Conservation (phyloP, 2,888 invertebrate genomes). For the Leptinotarsa haldemani region DNA sequence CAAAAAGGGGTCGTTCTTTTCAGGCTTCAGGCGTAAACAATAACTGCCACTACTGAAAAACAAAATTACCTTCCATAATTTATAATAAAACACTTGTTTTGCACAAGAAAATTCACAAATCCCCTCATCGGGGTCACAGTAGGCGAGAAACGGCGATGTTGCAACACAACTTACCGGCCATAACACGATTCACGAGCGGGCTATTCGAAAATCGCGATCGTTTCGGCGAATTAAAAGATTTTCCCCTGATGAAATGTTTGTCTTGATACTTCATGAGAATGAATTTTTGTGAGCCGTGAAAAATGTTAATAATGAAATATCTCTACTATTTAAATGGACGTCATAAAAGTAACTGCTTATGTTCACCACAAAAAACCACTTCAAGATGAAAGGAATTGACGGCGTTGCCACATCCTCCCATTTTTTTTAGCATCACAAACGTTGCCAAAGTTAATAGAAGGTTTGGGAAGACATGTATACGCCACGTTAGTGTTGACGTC, state of each 20-base stretch:
- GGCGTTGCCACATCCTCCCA: conserved; percentile 4
- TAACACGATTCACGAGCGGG: conserved; percentile 70
- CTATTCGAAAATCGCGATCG: conserved; percentile 60
- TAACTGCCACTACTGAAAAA: conserved; percentile 38
- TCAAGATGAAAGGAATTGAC: conserved; percentile 18
- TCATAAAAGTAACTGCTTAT: conserved; percentile 22
- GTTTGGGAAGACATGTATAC: not conserved
- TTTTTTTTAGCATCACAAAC: conserved; percentile 4
- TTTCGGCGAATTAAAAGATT: conserved; percentile 55
- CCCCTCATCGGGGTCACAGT: conserved; percentile 62
- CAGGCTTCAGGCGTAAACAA: conserved; percentile 16
- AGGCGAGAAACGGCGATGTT: conserved; percentile 59
- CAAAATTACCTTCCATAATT: conserved; percentile 64
- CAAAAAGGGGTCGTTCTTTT: not conserved
- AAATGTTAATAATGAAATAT: conserved; percentile 14
- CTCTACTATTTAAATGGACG: conserved; percentile 20
- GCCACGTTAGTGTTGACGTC: too few relatives aligned
- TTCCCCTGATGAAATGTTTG: conserved; percentile 52
- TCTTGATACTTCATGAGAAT: conserved; percentile 57
- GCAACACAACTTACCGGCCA: conserved; percentile 78
- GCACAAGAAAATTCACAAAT: conserved; percentile 56
- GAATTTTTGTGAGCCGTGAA: not conserved
- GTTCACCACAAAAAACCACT: conserved; percentile 17
- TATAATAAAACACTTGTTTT: conserved; percentile 57
- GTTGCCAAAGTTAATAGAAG: not conserved